Base-by-base conservation (phyloP, 1,140 invertebrate genomes). In the Micrasema minimum region DNA sequence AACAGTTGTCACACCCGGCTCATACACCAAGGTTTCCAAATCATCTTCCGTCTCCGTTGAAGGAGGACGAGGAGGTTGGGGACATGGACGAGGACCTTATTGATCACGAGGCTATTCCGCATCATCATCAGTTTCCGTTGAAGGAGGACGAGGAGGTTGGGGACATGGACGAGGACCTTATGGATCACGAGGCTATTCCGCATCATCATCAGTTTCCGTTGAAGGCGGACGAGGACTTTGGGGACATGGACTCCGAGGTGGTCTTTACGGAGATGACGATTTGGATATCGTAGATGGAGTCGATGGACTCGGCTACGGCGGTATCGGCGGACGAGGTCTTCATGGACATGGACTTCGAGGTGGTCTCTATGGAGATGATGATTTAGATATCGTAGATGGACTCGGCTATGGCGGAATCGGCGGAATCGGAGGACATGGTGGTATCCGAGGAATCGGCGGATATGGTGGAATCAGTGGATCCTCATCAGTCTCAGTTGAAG, bases 221-320 rank as follows among this genome's bases (percentile, higher is more conserved):
- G 55, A 41, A 59, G 35, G 66, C 22, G 62, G 62, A 31, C 23
- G 37, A 35, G 12, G 37, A 38, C 16, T 67, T 35, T 20, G 20
- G 1, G 69, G 69, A 64, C 3, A 41, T 41, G 61, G 59, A 9
- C 38, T 37, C 16, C 53, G 53, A 57, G 43, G 43, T 26, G 23
- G 16, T 16, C 9, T 14, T n/a, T 41, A 20, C 2, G 62, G 45
- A 1, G 11, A 10, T 50, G 43, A 45, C 11, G 64, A 50, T 50
- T 50, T 26, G 43, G 48, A 23, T 7, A 48, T 46, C 51, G 46
- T 53, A 67, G 66, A 50, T 18, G 48, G 35, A 23, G 18, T 10
- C 1, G 23, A 23, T 10, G 62, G 62, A 31, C 22, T 66, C 7
- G 62, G 11, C 26, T 26, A 16, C 22, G 45, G 10, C 23, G 38